Base-by-base conservation (phyloP, 1,140 invertebrate species). In the Aleiodes sp. region DNA sequence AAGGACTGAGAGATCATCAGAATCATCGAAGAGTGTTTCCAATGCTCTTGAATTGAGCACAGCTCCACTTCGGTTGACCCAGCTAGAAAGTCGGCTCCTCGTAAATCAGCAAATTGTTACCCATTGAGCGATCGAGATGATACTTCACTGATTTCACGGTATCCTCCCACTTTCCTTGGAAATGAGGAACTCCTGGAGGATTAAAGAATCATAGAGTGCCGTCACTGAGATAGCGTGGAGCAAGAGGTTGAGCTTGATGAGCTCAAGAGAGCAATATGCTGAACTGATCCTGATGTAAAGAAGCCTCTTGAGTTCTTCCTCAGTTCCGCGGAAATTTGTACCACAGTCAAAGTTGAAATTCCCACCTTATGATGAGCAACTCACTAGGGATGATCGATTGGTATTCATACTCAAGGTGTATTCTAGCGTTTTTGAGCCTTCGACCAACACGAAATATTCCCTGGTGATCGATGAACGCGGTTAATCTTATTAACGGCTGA, bases 11-110 rank as follows among this genome's bases (percentile, higher is more conserved):
- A 71, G 35, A 28, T 75, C 75, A 6, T 46, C 35, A 7, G 75
- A 66, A 52, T 76, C 69, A 1, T 65, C 61, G 4, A 68, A 66
- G 16, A 78, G 41, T 7, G 60, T 41, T 29, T 41, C 56, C 0
- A 78, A 63, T 28, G 77, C 76, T 37, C 78, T 60, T 8, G 75
- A 77, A 62, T 80, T 81, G 2, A 81, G 57, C 8, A 75, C 68
- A 4, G 73, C 71, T 72, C 80, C 79, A 16, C 79, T 75, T 71
- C n/a, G n/a, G n/a, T n/a, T 79, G 73, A 37, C 41, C 43, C 1
- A 77, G 41, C 7, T 75, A n/a, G 8, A 75, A 78, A 7, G 64
- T 68, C 24, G 77, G 63, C 67, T 82, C 71, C 57, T 80, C 74
- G 56, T 65, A 78, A 8, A 78, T 81, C 7, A 80, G 60, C 4